A percentile compares a stretch with the other conserved stretches of the same genome.
These are phyloP conservation scores for Drosophila navojoa DNA, from an alignment of 1,140 invertebrate species.

Conservation along the genomic window DNA sequence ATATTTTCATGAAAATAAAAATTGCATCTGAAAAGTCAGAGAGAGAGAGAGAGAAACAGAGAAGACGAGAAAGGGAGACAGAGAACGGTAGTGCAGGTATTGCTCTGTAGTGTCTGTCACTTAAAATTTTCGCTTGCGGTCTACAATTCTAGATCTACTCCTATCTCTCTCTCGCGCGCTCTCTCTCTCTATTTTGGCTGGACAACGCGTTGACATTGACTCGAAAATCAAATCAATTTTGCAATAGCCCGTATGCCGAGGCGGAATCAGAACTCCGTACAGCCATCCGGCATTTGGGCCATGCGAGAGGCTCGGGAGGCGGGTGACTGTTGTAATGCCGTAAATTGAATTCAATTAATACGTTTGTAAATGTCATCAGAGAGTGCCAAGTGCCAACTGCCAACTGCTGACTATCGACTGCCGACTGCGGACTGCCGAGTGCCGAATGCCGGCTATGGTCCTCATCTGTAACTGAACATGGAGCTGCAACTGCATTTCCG, in stretches of 20 bases:
- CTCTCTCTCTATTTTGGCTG: background rate
- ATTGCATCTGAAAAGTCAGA: conserved; percentile 18
- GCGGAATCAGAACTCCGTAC: background rate
- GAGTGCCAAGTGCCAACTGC: conserved; percentile 14
- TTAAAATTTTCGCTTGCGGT: conserved; percentile 8
- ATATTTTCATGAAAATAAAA: conserved; percentile 48
- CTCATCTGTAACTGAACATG: background rate
- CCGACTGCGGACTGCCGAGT: background rate
- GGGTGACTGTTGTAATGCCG: conserved; percentile 32
- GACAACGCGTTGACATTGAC: conserved; percentile 46
- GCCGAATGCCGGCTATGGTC: too few relatives aligned
- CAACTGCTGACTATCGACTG: background rate
- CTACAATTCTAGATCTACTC: background rate
- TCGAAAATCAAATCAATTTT: conserved; percentile 65
- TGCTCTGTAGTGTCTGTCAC: conserved; percentile 31
- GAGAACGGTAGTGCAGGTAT: background rate
- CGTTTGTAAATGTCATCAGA: conserved; percentile 60
- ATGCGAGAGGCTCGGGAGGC: background rate
- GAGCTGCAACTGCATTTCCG: conserved; percentile 1
- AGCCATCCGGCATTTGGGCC: background rate
- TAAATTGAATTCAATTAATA: conserved; percentile 74
- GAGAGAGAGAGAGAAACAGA: background rate
- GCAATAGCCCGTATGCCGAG: conserved; percentile 2
- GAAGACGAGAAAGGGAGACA: background rate
- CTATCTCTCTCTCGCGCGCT: background rate